These are phyloP conservation scores for Ctena decussata DNA, from an alignment of 2,888 invertebrate genomes.

Conservation along the genomic window DNA sequence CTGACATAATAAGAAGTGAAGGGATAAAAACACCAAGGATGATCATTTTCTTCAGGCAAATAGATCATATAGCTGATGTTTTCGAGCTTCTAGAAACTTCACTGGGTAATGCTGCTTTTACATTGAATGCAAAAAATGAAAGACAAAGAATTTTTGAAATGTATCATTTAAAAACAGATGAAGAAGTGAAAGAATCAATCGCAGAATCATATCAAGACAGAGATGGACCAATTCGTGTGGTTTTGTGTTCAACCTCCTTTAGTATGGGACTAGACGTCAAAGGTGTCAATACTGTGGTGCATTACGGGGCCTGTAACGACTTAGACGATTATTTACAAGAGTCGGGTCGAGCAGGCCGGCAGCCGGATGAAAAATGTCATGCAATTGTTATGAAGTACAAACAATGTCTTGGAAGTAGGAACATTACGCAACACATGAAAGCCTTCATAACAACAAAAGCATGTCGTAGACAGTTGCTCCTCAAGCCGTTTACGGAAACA, in stretches of 20 bases:
- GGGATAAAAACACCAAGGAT: not conserved
- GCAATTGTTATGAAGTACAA: slow-evolving; percentile 38
- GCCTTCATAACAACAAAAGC: not conserved
- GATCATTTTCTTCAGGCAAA: not conserved
- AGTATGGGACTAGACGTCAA: slow-evolving; percentile 55
- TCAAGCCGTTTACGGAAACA: slow-evolving; percentile 13
- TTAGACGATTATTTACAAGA: slow-evolving; percentile 51
- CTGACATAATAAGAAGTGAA: no score
- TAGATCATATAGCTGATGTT: not conserved
- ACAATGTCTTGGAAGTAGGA: slow-evolving; percentile 20
- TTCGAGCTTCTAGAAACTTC: not conserved
- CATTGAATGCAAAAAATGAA: not conserved
- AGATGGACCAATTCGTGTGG: not conserved
- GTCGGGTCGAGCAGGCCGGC: slow-evolving; percentile 35
- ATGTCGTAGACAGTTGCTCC: not conserved
- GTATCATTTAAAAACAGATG: not conserved
- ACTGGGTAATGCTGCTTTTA: not conserved
- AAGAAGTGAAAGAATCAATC: not conserved
- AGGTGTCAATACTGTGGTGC: slow-evolving; percentile 42
- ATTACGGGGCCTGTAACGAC: slow-evolving; percentile 43
- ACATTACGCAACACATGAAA: slow-evolving; percentile 31
- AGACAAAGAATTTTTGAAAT: not conserved
- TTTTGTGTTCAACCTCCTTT: not conserved
- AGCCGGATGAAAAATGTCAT: slow-evolving; percentile 23
- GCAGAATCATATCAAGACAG: not conserved